Conservation (phyloP, 2,797 vertebrate species). For the Onychomys arenicola region DNA sequence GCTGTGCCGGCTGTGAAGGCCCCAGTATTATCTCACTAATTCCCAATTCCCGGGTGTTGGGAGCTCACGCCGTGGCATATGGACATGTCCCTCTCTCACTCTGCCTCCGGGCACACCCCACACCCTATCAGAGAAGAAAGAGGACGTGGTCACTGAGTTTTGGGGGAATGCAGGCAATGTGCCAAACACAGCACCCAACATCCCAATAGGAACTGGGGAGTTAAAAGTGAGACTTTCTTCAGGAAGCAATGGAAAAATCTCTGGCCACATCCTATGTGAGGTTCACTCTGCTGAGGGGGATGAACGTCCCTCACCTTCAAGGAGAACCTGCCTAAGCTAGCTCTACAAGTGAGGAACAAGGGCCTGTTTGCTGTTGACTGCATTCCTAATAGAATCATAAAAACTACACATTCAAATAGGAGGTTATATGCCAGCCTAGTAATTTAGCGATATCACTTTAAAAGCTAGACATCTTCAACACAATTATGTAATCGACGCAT, state of each 20-base stretch:
- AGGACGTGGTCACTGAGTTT: background rate
- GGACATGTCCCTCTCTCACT: background rate
- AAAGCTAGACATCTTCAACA: background rate
- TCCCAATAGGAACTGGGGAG: background rate
- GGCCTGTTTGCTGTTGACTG: background rate
- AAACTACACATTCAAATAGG: background rate
- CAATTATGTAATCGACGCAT: background rate
- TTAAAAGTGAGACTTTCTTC: background rate
- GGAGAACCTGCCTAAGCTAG: background rate
- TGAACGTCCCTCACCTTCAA: background rate
- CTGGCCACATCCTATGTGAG: background rate
- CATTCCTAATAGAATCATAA: background rate
- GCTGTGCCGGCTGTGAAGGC: fast-evolving
- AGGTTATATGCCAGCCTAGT: background rate
- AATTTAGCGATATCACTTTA: background rate
- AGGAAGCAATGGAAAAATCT: background rate
- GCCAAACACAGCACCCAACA: background rate
- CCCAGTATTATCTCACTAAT: background rate
- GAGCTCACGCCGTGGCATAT: background rate
- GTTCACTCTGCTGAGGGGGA: no score
- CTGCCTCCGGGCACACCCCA: background rate
- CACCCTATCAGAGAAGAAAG: background rate
- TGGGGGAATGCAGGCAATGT: background rate
- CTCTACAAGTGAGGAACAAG: background rate
- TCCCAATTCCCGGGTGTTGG: background rate